Evolutionary conservation across 2,888 invertebrate species (phyloP).

Genomic region (Conus canariensis): DNA sequence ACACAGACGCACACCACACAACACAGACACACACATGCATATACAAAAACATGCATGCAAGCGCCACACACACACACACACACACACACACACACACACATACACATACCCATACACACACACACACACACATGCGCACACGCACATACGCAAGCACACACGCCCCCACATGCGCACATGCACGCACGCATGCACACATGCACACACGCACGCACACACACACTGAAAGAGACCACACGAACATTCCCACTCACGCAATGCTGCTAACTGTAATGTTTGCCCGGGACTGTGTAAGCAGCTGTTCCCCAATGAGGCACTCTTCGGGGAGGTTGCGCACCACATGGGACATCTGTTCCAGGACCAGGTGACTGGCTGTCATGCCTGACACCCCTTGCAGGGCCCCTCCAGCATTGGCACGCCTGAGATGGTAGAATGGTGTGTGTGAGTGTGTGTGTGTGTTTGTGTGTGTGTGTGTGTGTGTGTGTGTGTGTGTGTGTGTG

Average conservation of each 20-base stretch:
- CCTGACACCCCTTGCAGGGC: slow-evolving; percentile 58
- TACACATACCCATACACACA: not conserved
- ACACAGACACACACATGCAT: too few relatives aligned
- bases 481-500: too few relatives aligned
- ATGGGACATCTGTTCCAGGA: slow-evolving; percentile 67
- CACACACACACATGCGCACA: too few relatives aligned
- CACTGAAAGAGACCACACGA: not conserved
- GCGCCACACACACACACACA: too few relatives aligned
- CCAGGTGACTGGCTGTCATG: slow-evolving; percentile 68
- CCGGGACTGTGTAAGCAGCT: slow-evolving; percentile 49
- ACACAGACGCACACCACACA: too few relatives aligned
- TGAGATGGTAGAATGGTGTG: slow-evolving; percentile 40
- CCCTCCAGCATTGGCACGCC: slow-evolving; percentile 64
- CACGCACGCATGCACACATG: not conserved
- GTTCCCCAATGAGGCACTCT: slow-evolving; percentile 66
- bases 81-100: too few relatives aligned
- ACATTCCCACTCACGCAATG: slow-evolving; percentile 20
- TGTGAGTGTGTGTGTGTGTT: too few relatives aligned
- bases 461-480: not conserved
- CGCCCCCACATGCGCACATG: not conserved
- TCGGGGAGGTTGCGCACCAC: slow-evolving; percentile 62
- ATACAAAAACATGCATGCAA: too few relatives aligned
- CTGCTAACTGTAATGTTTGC: not conserved
- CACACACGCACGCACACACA: not conserved
- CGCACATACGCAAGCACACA: not conserved